phyloP scores from a whole-genome alignment of 2,888 invertebrate species.

The Polymixis lichenea region DNA sequence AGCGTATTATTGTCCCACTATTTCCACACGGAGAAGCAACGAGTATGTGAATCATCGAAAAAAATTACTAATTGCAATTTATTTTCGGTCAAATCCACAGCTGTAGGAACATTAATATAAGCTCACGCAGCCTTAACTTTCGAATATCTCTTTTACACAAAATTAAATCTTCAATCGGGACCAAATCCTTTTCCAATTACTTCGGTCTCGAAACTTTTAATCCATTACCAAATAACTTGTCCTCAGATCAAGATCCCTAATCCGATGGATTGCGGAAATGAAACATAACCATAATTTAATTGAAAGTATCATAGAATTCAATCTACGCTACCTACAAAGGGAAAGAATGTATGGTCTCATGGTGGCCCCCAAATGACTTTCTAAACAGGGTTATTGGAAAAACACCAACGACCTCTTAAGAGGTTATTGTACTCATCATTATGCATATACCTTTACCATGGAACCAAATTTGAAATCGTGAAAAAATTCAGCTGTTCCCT shows the following conservation, averaged over 20 bases:
- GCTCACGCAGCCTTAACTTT: conserved; percentile 2
- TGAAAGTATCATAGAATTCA: conserved; percentile 7
- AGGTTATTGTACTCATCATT: too few relatives aligned
- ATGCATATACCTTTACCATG: too few relatives aligned
- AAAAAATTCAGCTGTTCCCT: too few relatives aligned
- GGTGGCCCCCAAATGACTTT: not conserved
- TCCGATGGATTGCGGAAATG: conserved; percentile 25
- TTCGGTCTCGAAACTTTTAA: conserved; percentile 34
- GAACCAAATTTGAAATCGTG: too few relatives aligned
- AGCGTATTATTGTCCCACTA: too few relatives aligned
- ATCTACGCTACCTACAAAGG: not conserved
- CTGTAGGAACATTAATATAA: not conserved
- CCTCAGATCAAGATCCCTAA: conserved; percentile 25
- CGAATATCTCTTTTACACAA: conserved; percentile 24
- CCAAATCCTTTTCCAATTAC: conserved; percentile 50
- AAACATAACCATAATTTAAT: conserved; percentile 22
- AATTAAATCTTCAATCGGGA: conserved; percentile 36
- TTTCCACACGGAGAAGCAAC: not conserved
- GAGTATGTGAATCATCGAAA: not conserved
- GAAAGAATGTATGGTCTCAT: not conserved
- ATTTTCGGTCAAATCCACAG: not conserved
- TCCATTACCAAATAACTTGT: conserved; percentile 42
- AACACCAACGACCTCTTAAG: too few relatives aligned
- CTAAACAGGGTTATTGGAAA: too few relatives aligned
- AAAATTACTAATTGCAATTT: not conserved